Evolutionary conservation across 2,113 vertebrate genomes (phyloP), one percentile per base, ranked within the genome.

Genomic region (Pollimyrus isidori): DNA sequence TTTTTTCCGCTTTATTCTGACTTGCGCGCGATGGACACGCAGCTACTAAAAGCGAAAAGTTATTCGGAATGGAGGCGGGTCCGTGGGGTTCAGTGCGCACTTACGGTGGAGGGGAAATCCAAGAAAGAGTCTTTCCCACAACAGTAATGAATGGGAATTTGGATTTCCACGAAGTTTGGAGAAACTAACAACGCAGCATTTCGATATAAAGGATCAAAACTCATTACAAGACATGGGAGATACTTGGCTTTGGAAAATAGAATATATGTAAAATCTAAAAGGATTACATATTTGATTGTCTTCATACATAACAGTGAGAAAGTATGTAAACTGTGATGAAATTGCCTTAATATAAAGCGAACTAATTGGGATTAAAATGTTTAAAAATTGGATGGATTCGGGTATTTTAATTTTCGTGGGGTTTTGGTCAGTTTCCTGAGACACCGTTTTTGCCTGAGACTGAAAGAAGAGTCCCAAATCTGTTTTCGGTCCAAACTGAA

Each of bases 101-200:
- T 90, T 91, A 92, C 91, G 90, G 92, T 93, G 92, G 92, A 94
- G 90, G 89, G 91, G 90, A 4, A 62, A 88, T 92, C 88, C 89
- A 90, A 91, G 83, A 87, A 89, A 87, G 92, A 93, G 94, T 94
- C 93, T 90, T 92, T 93, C 91, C 92, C 93, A 84, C 82, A 48
- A 15, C 93, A 95, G 92, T 94, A 95, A 95, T 96, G 94, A 96
- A 95, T 95, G 94, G 95, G 95, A 94, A 93, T 89, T 87, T 92
- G 88, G 92, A 92, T 42, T 92, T 94, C 91, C 93, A 93, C 93
- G 90, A 94, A 94, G 91, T 56, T 46, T 50, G 84, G 88, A 73
- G 26, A 93, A 88, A 87, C 86, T 69, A 52, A 89, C 39, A 62
- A 91, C 62, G 56, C 88, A 52, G 87, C 80, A 69, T 49, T 83